Evolutionary conservation across 2,888 invertebrate species (phyloP), one percentile per base, ranked within the genome.

Genomic region (Ernsta delagoae): DNA sequence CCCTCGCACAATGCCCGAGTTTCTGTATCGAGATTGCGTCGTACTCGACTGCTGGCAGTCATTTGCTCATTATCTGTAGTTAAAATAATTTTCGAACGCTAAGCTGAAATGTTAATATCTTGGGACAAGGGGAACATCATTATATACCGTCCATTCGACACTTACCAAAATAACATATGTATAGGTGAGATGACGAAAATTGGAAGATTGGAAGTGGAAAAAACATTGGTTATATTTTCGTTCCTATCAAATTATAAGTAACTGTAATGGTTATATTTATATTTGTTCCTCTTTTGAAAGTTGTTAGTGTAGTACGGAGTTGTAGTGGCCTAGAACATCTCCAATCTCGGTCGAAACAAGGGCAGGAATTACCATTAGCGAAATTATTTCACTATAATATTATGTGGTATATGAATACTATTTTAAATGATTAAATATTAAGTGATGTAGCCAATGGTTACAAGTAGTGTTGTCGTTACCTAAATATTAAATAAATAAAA

Each of bases 371-470:
- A 88, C 84, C 83, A 83, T 87, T 90, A 91, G 87, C 75, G 74
- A 86, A 87, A 83, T 85, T 83, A 83, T 77, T 80, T 79, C 77
- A 79, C 83, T 80, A 79, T 84, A 74, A 79, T 84, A 74, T 53
- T 36, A 36, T 36, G 36, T 36, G 36, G 36, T 53, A 84, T 89
- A 87, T 89, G 90, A 85, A 87, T 87, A 88, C 81, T 91, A 89
- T 89, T 87, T 43, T 87, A 57, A 89, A 82, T 83, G 75, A 79
- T 79, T 85, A 85, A 85, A 78, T 82, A 83, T 81, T 90, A 90
- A 89, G 89, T 82, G 83, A 89, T 87, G 91, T 92, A 93, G 91
- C 92, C 90, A 83, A 83, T 89, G 90, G 90, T 91, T 92, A 85
- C 83, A 84, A 89, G 89, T 92, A 92, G 92, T 88, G 84, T 87